phyloP scores from a whole-genome alignment of 2,888 invertebrate species.

The Eubasilissa splendida region DNA sequence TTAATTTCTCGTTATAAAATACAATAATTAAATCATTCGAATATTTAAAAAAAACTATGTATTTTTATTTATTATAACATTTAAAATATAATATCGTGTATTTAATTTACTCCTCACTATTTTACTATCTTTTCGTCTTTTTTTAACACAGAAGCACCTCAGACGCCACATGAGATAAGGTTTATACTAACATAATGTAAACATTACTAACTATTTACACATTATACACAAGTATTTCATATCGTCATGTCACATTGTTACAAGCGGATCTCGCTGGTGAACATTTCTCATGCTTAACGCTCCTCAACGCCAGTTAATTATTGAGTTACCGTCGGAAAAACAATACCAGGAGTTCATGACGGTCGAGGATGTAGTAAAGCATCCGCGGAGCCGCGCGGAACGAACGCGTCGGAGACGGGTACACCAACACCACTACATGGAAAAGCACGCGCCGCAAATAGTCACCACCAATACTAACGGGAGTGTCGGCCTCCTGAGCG shows the following conservation, averaged over 20 bases:
- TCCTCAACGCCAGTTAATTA: background rate
- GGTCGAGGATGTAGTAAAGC: slow-evolving; percentile 39
- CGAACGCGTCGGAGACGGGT: slow-evolving; percentile 47
- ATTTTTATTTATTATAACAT: no score
- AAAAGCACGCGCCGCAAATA: slow-evolving; percentile 34
- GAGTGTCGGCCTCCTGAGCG: slow-evolving; percentile 11
- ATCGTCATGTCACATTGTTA: slow-evolving; percentile 3
- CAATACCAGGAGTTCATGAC: slow-evolving; percentile 21
- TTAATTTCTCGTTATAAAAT: no score
- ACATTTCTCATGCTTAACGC: no score
- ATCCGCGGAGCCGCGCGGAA: slow-evolving; percentile 47
- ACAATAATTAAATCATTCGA: no score
- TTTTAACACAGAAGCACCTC: slow-evolving; percentile 1
- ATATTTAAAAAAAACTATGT: no score
- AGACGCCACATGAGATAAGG: slow-evolving; percentile 35
- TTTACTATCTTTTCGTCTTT: slow-evolving; percentile 5
- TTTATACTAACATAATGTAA: slow-evolving; percentile 9
- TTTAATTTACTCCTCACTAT: background rate
- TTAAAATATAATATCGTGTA: background rate
- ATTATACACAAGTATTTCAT: slow-evolving; percentile 25
- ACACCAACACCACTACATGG: slow-evolving; percentile 10
- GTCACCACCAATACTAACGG: slow-evolving; percentile 29
- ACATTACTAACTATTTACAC: slow-evolving; percentile 21
- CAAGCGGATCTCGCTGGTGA: background rate
- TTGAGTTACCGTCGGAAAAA: background rate